phyloP scores from a whole-genome alignment of 2,113 vertebrate species.

The Malurus alboscapulatus region DNA sequence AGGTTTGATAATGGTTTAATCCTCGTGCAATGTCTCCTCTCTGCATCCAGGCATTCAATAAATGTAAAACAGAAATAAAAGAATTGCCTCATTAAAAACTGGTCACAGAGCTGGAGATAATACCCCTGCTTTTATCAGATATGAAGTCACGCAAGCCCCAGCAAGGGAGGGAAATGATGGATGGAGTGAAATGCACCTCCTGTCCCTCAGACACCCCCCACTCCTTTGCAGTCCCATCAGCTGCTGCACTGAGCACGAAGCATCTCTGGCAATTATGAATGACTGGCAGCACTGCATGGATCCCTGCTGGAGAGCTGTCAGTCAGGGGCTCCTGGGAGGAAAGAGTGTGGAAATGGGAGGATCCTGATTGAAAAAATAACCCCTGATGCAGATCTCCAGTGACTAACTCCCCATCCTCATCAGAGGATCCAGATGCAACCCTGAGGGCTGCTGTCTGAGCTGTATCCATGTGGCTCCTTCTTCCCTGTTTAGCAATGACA shows the following conservation, averaged over 20 bases:
- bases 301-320: constrained; percentile 19
- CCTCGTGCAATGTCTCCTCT: not conserved
- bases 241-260: not conserved
- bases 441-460: not conserved
- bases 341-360: not conserved
- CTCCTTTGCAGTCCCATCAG: not conserved
- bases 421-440: not conserved
- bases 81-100: constrained; percentile 13
- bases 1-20: not conserved
- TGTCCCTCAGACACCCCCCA: not conserved
- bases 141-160: not conserved
- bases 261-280: not conserved
- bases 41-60: not conserved
- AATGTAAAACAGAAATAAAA: constrained; percentile 15
- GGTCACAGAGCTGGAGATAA: constrained; percentile 11
- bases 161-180: not conserved
- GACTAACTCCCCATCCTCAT: not conserved
- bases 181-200: not conserved
- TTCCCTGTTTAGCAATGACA: not conserved
- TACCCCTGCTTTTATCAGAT: not conserved
- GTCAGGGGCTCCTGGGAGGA: not conserved
- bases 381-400: not conserved
- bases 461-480: not conserved
- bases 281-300: not conserved
- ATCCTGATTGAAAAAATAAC: constrained; percentile 3